Evolutionary conservation across 2,888 invertebrate species (phyloP).

Genomic region (Heliconius cydno): DNA sequence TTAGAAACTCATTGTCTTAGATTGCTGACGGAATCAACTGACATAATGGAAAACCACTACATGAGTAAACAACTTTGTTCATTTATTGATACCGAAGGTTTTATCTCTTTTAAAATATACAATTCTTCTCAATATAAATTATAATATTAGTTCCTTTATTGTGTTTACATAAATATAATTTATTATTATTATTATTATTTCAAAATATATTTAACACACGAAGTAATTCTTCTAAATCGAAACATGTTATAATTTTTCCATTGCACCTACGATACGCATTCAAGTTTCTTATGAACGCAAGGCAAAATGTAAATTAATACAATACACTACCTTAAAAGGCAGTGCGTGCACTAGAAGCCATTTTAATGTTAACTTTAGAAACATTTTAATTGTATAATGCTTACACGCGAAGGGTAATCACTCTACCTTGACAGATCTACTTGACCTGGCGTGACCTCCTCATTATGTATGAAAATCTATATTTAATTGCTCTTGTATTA

Average conservation of each 20-base stretch:
- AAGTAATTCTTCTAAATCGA: neutral
- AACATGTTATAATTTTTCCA: neutral
- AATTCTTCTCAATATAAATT: neutral
- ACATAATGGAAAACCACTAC: neutral
- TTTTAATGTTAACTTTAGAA: constrained; percentile 20
- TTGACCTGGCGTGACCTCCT: constrained; percentile 47
- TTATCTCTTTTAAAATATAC: neutral
- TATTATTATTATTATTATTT: neutral
- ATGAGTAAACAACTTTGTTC: neutral
- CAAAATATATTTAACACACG: neutral
- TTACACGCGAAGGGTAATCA: constrained; percentile 44
- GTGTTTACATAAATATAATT: neutral
- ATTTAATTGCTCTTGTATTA: constrained; percentile 12
- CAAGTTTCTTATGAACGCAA: neutral
- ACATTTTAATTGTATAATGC: constrained; percentile 28
- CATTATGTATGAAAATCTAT: constrained; percentile 7
- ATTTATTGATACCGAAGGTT: neutral
- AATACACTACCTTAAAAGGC: neutral
- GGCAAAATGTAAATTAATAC: constrained; percentile 17
- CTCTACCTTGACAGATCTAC: constrained; percentile 48
- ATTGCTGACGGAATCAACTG: neutral
- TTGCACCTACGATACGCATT: neutral
- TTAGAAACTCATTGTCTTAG: constrained; percentile 1
- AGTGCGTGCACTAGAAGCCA: constrained; percentile 21
- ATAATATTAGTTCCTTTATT: neutral